Conservation (phyloP, 37 sponge, comb jelly and placozoan species). For the Beroe forskalii region DNA sequence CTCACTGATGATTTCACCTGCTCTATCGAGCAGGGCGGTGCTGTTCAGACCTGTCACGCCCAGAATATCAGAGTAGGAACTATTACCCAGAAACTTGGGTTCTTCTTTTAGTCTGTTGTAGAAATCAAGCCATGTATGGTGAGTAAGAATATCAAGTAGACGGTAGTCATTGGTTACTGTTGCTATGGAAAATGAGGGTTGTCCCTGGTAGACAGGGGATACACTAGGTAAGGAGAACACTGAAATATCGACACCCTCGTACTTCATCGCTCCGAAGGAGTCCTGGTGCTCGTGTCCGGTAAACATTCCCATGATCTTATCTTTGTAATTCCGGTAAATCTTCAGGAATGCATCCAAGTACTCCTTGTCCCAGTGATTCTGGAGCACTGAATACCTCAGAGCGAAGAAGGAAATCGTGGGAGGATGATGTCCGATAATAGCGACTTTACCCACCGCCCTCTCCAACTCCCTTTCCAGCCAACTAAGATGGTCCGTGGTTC, state of each 20-base stretch:
- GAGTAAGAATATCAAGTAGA: not conserved
- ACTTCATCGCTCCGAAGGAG: not conserved
- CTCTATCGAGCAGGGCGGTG: not conserved
- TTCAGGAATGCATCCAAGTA: not conserved
- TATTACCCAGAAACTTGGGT: not conserved
- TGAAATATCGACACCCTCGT: not conserved
- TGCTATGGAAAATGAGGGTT: slow-evolving; percentile 26
- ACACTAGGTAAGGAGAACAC: slow-evolving; percentile 10
- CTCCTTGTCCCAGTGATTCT: not conserved
- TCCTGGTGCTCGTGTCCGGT: slow-evolving; percentile 52
- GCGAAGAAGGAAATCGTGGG: not conserved
- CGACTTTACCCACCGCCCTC: not conserved
- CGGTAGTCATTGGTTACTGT: not conserved
- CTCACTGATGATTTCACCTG: not conserved
- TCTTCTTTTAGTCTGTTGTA: not conserved
- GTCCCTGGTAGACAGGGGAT: slow-evolving; percentile 11
- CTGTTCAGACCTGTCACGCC: not conserved
- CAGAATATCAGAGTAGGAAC: not conserved
- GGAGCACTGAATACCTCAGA: not conserved
- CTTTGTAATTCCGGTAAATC: not conserved
- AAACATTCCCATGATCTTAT: slow-evolving; percentile 31
- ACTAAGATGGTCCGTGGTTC: not conserved
- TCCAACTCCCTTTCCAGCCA: not conserved
- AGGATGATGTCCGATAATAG: slow-evolving; percentile 39
- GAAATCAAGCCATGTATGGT: slow-evolving; percentile 49